Base-by-base conservation (phyloP, 2,888 invertebrate species). In the Resseliella maxima region DNA sequence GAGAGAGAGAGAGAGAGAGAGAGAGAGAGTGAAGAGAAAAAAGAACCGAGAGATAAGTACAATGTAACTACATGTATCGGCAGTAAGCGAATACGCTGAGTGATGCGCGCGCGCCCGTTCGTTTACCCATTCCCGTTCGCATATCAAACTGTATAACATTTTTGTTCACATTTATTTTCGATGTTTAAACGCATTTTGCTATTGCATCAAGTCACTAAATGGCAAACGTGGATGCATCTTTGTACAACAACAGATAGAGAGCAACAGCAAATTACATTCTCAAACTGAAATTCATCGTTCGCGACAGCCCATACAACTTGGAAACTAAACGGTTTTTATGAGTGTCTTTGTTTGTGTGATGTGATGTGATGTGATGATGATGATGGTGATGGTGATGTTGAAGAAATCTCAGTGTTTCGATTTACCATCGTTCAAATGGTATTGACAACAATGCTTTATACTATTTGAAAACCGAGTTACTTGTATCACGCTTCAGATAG, bases 251-350 rank as follows among this genome's bases (percentile, higher is more conserved):
- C 3, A 72, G 72, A 72, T 72, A 72, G 72, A 72, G 31, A n/a
- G n/a, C n/a, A n/a, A n/a, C 12, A 72, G 72, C 35, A 31, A 72
- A 72, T 72, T 72, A 72, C 72, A 72, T 72, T 72, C 72, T 27
- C 72, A 72, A 31, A 72, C 72, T 72, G 72, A 72, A 72, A 72
- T 72, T 72, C 35, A 72, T 72, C 72, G 72, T 31, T 72, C 72
- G 72, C 72, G 72, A 72, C 72, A 72, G 59, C n/a, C 59, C 1
- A 24, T 24, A 50, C 12, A 50, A 50, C 46, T 15, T 59, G 24
- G 50, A 50, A 59, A 12, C 41, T 12, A 59, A 24, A n/a, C 6
- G 24, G 31, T n/a, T 59, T 72, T 10, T 59, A 24, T 50, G 24
- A 24, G 59, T 59, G 59, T 59, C 5, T 24, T n/a, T 59, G 59